A percentile compares a stretch with the other conserved stretches of the same genome.
Conservation (phyloP, 2,888 invertebrate species). For the Drosophila conformis region DNA sequence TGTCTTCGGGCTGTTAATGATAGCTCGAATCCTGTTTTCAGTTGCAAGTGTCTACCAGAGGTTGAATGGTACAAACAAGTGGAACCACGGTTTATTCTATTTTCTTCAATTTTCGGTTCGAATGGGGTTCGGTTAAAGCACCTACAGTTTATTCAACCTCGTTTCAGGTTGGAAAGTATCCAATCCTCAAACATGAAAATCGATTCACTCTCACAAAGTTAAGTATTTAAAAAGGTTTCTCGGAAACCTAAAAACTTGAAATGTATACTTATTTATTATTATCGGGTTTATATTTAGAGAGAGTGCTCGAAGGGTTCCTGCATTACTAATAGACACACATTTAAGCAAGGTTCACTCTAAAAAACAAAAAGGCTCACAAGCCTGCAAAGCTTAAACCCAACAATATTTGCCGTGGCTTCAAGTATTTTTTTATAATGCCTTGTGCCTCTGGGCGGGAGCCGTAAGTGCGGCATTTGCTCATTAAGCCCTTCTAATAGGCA, state of each 20-base stretch:
- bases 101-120: neutral
- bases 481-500: conserved; percentile 44
- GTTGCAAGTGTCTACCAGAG: conserved; percentile 3
- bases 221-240: neutral
- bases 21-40: conserved; percentile 1
- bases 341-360: neutral
- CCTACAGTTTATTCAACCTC: neutral
- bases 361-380: neutral
- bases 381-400: neutral
- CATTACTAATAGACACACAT: neutral
- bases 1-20: conserved; percentile 63
- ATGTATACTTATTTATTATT: too few relatives aligned
- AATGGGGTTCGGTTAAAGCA: neutral
- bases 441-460: conserved; percentile 10
- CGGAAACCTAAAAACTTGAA: neutral
- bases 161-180: neutral
- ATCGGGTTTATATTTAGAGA: neutral
- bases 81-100: neutral
- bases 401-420: neutral
- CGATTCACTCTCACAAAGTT: neutral
- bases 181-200: neutral
- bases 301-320: neutral
- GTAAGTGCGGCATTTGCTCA: neutral
- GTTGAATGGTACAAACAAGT: conserved; percentile 8
- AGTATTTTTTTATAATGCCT: neutral